phyloP scores from a whole-genome alignment of 2,797 vertebrate genomes.

The Enteromius treurensis region DNA sequence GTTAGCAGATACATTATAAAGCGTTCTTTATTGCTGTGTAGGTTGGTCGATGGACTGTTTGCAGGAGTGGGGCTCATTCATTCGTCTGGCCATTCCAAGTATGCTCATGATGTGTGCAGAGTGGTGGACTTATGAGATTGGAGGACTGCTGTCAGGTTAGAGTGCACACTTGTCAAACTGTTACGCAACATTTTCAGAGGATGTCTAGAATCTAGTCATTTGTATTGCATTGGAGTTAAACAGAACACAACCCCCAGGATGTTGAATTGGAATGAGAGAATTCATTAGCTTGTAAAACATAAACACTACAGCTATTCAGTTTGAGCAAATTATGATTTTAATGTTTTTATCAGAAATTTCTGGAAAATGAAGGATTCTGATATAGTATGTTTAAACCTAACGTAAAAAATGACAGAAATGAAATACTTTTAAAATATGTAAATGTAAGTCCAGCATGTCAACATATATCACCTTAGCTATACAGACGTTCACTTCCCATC shows the following conservation, averaged over 20 bases:
- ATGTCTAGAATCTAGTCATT: neutral
- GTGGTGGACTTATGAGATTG: slow-evolving; percentile 93
- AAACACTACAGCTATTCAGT: neutral
- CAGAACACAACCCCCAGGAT: neutral
- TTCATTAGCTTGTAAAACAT: neutral
- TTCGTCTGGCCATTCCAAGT: slow-evolving; percentile 84
- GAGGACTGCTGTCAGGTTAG: slow-evolving; percentile 86
- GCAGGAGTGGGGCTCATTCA: slow-evolving; percentile 84
- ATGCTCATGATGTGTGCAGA: slow-evolving; percentile 92
- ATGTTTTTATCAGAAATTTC: neutral
- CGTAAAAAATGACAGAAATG: too few species aligned
- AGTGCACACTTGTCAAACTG: neutral
- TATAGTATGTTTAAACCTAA: neutral
- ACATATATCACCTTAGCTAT: too few species aligned
- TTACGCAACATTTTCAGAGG: neutral
- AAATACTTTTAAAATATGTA: neutral
- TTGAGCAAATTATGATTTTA: neutral
- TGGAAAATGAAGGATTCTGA: neutral
- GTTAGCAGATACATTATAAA: neutral
- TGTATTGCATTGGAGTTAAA: neutral
- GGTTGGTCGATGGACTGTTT: slow-evolving; percentile 90
- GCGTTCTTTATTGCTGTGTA: slow-evolving; percentile 59
- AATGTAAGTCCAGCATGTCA: too few species aligned
- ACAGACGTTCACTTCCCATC: too few species aligned
- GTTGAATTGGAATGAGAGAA: neutral